Conservation (phyloP, 2,113 vertebrate species). For the Hippocampus guttulatus region DNA sequence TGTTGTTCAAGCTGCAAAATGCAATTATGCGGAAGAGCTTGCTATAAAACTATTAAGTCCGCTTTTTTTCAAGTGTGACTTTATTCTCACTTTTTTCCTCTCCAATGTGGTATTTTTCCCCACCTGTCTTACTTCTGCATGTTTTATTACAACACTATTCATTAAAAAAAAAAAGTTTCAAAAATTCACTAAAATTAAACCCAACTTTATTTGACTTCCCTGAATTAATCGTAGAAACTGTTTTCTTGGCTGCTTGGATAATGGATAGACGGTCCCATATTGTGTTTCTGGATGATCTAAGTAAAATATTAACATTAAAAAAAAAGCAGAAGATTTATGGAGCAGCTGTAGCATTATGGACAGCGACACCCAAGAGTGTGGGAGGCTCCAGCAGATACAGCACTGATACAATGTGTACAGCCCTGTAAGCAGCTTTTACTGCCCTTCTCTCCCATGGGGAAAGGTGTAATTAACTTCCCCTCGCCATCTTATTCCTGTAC, state of each 20-base stretch:
- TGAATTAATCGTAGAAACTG: too few species aligned
- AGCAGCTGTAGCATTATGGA: slow-evolving; percentile 32
- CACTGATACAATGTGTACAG: slow-evolving; percentile 44
- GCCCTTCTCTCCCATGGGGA: slow-evolving; percentile 42
- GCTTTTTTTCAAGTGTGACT: neutral
- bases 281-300: neutral
- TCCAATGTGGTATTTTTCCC: neutral
- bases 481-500: slow-evolving; percentile 32
- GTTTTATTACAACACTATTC: neutral
- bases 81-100: neutral
- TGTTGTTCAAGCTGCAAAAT: neutral
- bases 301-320: neutral
- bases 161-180: neutral
- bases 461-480: slow-evolving; percentile 56
- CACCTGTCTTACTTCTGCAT: neutral
- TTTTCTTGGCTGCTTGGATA: too few species aligned
- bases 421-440: slow-evolving; percentile 62
- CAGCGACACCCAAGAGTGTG: slow-evolving; percentile 42
- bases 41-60: neutral
- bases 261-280: neutral
- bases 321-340: slow-evolving; percentile 40
- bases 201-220: neutral
- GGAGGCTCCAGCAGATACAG: slow-evolving; percentile 50
- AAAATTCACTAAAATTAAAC: neutral
- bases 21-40: neutral